A percentile compares a stretch with the other conserved stretches of the same genome.
Conservation (phyloP, 2,888 invertebrate genomes). For the Pelosia muscerda region DNA sequence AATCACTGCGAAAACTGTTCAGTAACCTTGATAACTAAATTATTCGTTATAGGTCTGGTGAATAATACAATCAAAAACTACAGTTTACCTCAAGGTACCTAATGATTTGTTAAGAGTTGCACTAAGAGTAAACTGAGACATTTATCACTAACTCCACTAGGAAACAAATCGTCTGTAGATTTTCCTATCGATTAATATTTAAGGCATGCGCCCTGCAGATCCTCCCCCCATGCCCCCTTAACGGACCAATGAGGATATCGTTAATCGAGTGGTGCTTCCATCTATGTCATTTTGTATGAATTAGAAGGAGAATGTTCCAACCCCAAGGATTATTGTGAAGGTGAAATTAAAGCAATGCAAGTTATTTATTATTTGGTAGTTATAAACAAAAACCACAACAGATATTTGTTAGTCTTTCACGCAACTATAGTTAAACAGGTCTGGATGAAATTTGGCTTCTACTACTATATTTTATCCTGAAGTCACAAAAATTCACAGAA, state of each 20-base stretch:
- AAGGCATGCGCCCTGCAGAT: slow-evolving; percentile 7
- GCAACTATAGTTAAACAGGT: too few species aligned
- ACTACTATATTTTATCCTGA: too few species aligned
- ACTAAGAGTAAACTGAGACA: not conserved
- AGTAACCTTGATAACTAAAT: not conserved
- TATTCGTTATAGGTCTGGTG: not conserved
- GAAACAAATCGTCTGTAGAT: not conserved
- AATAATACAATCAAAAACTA: not conserved
- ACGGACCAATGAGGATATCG: not conserved
- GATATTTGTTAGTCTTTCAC: too few species aligned
- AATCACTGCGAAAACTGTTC: not conserved
- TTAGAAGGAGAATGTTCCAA: not conserved
- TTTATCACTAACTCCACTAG: not conserved
- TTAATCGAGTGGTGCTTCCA: slow-evolving; percentile 8
- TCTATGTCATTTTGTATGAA: slow-evolving; percentile 1
- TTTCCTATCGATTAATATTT: slow-evolving; percentile 10
- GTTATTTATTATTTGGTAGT: too few species aligned
- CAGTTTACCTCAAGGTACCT: not conserved
- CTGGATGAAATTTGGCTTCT: too few species aligned
- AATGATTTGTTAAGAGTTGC: not conserved
- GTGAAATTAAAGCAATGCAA: too few species aligned
- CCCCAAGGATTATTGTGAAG: too few species aligned
- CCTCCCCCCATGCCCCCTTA: not conserved
- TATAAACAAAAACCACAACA: too few species aligned
- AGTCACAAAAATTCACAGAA: too few species aligned